A percentile compares a stretch with the other conserved stretches of the same genome.
Conservation (phyloP, 2,113 vertebrate genomes). For the Pan troglodytes region DNA sequence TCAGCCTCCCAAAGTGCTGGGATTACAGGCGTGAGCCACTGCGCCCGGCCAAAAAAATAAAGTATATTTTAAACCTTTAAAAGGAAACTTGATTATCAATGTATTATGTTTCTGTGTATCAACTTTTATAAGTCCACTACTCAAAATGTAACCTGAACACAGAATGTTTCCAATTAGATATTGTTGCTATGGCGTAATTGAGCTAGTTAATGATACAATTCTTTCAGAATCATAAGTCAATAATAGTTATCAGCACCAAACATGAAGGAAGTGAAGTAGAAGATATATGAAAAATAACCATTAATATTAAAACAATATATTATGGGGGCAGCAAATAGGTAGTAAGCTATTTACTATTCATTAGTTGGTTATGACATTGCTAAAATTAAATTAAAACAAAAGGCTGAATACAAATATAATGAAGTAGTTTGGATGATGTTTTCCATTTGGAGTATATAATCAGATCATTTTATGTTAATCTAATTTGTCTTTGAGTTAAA, state of each 20-base stretch:
- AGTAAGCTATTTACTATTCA: constrained; percentile 46
- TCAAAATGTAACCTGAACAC: constrained; percentile 50
- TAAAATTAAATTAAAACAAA: constrained; percentile 71
- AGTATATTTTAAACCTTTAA: neutral
- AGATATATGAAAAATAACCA: constrained; percentile 28
- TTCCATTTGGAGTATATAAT: constrained; percentile 64
- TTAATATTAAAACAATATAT: constrained; percentile 28
- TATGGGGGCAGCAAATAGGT: neutral
- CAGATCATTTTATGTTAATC: constrained; percentile 73
- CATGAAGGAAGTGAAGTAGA: neutral
- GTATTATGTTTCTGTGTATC: constrained; percentile 1
- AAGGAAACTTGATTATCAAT: constrained; percentile 29
- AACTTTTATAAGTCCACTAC: neutral
- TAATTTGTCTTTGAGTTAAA: constrained; percentile 62
- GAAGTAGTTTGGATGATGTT: constrained; percentile 70
- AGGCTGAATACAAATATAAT: constrained; percentile 69
- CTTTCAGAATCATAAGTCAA: constrained; percentile 38
- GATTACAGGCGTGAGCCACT: no score
- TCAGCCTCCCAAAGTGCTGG: no score
- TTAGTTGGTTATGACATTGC: constrained; percentile 45
- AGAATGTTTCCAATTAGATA: constrained; percentile 32
- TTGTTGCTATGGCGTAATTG: neutral
- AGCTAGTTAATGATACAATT: neutral
- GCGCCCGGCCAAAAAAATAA: neutral
- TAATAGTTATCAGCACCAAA: constrained; percentile 31